Evolutionary conservation across 1,140 invertebrate genomes (phyloP).

Genomic region (Halictus rubicundus): DNA sequence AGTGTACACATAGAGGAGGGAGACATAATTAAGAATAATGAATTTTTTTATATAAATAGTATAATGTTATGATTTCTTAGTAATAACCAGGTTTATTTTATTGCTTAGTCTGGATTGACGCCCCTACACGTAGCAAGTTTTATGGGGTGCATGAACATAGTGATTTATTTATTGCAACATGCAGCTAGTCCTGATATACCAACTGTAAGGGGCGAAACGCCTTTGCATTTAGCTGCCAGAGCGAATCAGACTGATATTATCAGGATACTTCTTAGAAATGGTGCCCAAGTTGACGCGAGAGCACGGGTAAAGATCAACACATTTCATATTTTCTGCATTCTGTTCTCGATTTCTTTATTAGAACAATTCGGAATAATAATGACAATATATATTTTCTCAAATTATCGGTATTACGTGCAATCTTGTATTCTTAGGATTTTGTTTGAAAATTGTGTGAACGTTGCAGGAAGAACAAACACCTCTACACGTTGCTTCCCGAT

Average conservation of each 20-base stretch:
- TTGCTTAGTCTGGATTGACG: slow-evolving; percentile 91
- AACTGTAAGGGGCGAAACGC: slow-evolving; percentile 98
- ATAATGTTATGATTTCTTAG: slow-evolving; percentile 33
- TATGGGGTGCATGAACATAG: slow-evolving; percentile 99
- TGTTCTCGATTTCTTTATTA: background rate
- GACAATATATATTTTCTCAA: slow-evolving; percentile 29
- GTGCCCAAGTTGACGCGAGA: slow-evolving; percentile 96
- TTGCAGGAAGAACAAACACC: slow-evolving; percentile 94
- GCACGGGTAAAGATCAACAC: slow-evolving; percentile 85
- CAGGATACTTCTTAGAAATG: slow-evolving; percentile 96
- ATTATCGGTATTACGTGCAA: too few relatives aligned
- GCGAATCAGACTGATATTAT: slow-evolving; percentile 99
- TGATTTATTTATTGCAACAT: slow-evolving; percentile 96
- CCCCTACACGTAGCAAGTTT: slow-evolving; percentile 99
- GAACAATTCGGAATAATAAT: slow-evolving; percentile 10
- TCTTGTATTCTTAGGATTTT: background rate
- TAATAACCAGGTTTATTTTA: slow-evolving; percentile 55
- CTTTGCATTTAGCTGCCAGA: slow-evolving; percentile 96
- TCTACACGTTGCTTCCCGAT: slow-evolving; percentile 93
- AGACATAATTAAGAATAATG: slow-evolving; percentile 6
- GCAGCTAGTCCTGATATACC: slow-evolving; percentile 96
- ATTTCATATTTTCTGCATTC: slow-evolving; percentile 9
- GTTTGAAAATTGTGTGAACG: background rate
- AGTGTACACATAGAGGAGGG: background rate
- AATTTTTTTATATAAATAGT: background rate